phyloP scores from a whole-genome alignment of 2,113 vertebrate genomes.

The Platysternon megacephalum region DNA sequence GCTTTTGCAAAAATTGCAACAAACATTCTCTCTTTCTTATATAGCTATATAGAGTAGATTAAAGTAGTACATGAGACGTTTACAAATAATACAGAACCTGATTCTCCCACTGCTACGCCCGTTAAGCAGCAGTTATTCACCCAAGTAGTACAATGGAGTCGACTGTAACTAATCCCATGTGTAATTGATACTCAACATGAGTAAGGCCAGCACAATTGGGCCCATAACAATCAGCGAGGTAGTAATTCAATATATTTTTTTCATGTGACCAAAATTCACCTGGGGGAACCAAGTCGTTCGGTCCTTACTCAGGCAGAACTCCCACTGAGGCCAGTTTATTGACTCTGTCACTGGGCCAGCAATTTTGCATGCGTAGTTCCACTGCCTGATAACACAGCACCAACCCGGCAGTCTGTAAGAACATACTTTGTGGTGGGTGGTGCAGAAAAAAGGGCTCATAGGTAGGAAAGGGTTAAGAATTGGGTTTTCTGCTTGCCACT shows the following conservation, averaged over 20 bases:
- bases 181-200: neutral
- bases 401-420: neutral
- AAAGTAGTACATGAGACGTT: neutral
- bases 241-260: neutral
- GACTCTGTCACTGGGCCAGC: neutral
- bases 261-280: neutral
- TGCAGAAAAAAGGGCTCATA: neutral
- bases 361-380: neutral
- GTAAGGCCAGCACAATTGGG: neutral
- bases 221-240: neutral
- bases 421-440: neutral
- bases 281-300: neutral
- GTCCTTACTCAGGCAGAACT: neutral
- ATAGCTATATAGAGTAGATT: neutral
- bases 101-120: neutral
- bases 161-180: neutral
- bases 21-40: neutral
- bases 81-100: neutral
- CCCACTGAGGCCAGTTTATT: fast-evolving
- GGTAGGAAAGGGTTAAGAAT: neutral
- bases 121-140: neutral
- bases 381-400: neutral
- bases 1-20: neutral
- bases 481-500: neutral
- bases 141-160: neutral